Percentiles rank a stretch among this genome's conserved stretches.
phyloP scores from a whole-genome alignment of 2,113 vertebrate genomes.

The Pseudopipra pipra region DNA sequence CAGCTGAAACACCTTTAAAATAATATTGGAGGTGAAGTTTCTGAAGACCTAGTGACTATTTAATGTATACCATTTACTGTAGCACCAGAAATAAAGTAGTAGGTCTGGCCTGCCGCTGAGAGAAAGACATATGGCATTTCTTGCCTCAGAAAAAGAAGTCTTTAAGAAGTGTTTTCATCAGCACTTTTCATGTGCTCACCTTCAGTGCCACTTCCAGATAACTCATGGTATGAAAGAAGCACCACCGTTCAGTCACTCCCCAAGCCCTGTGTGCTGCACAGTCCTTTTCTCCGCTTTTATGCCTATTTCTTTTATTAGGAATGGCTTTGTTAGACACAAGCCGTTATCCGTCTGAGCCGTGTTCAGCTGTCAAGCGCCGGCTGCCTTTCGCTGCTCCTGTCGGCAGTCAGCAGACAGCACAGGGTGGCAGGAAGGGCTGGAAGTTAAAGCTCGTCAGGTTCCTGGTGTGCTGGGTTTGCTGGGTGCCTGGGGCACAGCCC shows the following conservation, averaged over 20 bases:
- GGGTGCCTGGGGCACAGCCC: fast-evolving
- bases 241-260: background rate
- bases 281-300: background rate
- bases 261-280: background rate
- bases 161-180: slow-evolving; percentile 26
- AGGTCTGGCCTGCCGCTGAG: slow-evolving; percentile 1
- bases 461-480: background rate
- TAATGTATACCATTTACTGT: background rate
- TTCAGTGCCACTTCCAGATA: slow-evolving; percentile 6
- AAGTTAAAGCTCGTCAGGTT: background rate
- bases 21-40: background rate
- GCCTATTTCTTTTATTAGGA: background rate
- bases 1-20: slow-evolving; percentile 20
- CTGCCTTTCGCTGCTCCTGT: background rate
- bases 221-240: background rate
- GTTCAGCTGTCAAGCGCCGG: background rate
- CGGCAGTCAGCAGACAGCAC: background rate
- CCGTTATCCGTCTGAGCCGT: background rate
- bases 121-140: background rate
- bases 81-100: background rate
- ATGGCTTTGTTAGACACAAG: slow-evolving; percentile 25
- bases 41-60: background rate
- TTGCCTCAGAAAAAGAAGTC: slow-evolving; percentile 5
- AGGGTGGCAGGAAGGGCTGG: background rate
- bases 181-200: background rate